Percentiles rank a stretch among this genome's conserved stretches.
phyloP scores from a whole-genome alignment of 2,888 invertebrate species.

The Mythimna loreyi region DNA sequence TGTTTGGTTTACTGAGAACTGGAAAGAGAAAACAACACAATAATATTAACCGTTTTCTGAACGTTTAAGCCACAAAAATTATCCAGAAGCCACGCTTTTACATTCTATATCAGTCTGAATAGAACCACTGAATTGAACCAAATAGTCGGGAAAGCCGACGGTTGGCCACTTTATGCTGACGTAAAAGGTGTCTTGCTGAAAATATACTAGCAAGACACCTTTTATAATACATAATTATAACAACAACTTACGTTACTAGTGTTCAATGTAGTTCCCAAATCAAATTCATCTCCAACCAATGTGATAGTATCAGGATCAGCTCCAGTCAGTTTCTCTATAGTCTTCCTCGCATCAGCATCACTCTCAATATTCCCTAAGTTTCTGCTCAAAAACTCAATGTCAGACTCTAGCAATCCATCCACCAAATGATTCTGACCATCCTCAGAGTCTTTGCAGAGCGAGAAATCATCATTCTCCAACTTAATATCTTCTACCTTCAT shows the following conservation, averaged over 20 bases:
- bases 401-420: constrained; percentile 86
- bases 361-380: constrained; percentile 89
- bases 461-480: constrained; percentile 84
- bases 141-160: background rate
- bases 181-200: too few species aligned
- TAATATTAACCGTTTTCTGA: too few species aligned
- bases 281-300: constrained; percentile 87
- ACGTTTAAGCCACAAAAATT: background rate
- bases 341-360: constrained; percentile 88
- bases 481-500: constrained; percentile 88
- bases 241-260: constrained; percentile 81
- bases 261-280: constrained; percentile 86
- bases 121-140: background rate
- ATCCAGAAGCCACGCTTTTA: background rate
- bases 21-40: constrained; percentile 43
- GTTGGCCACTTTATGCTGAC: background rate
- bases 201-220: too few species aligned
- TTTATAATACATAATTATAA: background rate
- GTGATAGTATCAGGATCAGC: constrained; percentile 87
- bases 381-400: constrained; percentile 88
- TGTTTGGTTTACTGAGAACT: constrained; percentile 82
- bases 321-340: constrained; percentile 88
- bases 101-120: background rate
- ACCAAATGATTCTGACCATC: constrained; percentile 84
- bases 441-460: constrained; percentile 82